These are phyloP conservation scores for Thamnophis sirtalis DNA, from an alignment of 2,113 vertebrate genomes.

Conservation along the genomic window DNA sequence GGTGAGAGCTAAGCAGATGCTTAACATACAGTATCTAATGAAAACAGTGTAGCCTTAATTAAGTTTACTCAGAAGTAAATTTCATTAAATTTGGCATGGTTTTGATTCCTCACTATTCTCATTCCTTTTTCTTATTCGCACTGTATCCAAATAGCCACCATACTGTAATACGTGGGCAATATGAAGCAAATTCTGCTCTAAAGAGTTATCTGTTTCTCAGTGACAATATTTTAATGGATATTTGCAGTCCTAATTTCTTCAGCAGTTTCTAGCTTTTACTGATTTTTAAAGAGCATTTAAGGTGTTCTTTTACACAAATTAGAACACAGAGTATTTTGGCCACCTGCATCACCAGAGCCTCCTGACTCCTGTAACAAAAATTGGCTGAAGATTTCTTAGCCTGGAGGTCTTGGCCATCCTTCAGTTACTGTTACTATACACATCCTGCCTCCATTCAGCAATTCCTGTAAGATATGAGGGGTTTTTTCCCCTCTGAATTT, in stretches of 20 bases:
- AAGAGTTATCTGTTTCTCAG: background rate
- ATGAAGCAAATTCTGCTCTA: background rate
- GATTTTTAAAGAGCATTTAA: conserved; percentile 5
- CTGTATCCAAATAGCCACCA: background rate
- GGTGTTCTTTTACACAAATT: conserved; percentile 9
- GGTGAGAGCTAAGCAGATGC: background rate
- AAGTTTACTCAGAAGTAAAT: background rate
- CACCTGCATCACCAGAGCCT: background rate
- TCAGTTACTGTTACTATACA: conserved; percentile 15
- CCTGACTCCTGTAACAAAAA: conserved; percentile 3
- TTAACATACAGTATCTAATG: background rate
- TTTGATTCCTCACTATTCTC: background rate
- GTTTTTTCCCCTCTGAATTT: conserved; percentile 13
- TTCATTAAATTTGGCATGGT: background rate
- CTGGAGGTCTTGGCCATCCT: conserved; percentile 13
- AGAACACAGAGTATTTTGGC: background rate
- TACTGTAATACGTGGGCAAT: background rate
- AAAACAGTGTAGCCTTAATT: background rate
- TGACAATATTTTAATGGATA: background rate
- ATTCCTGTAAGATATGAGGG: conserved; percentile 14
- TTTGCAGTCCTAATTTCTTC: conserved; percentile 13
- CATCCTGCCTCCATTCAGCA: conserved; percentile 13
- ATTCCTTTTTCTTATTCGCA: background rate
- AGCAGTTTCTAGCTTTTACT: background rate
- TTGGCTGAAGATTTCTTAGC: conserved; percentile 5